Evolutionary conservation across 2,888 invertebrate species (phyloP).

Genomic region (Endomychus coccineus): DNA sequence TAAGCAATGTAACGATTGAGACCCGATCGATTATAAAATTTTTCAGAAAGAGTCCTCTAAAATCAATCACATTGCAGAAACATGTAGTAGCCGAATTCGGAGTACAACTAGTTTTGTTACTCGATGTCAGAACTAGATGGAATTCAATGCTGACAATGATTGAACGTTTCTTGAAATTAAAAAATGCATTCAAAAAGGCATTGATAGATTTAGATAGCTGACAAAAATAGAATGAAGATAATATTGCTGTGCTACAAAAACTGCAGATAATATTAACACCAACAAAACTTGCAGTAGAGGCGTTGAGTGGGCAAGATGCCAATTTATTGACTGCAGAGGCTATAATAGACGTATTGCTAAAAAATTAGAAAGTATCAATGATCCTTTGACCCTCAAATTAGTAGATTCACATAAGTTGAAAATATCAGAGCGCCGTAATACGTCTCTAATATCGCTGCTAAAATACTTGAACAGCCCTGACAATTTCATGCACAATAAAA

Average conservation of each 20-base stretch:
- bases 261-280: no score
- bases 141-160: slow-evolving; percentile 12
- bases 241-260: no score
- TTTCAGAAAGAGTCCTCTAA: slow-evolving; percentile 4
- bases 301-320: no score
- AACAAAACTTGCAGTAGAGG: no score
- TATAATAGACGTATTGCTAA: no score
- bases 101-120: slow-evolving; percentile 16
- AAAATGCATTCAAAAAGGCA: slow-evolving; percentile 15
- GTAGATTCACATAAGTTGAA: slow-evolving; percentile 6
- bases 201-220: slow-evolving; percentile 15
- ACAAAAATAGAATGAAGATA: no score
- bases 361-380: no score
- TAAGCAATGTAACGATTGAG: background rate
- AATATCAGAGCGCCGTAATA: slow-evolving; percentile 5
- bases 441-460: slow-evolving; percentile 7
- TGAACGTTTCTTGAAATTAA: slow-evolving; percentile 13
- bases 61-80: slow-evolving; percentile 16
- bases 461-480: slow-evolving; percentile 10
- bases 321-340: no score
- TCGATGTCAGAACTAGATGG: slow-evolving; percentile 17
- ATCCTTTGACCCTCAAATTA: slow-evolving; percentile 5
- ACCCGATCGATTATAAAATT: background rate
- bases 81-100: slow-evolving; percentile 16
- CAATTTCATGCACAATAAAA: slow-evolving; percentile 10